Base-by-base conservation (phyloP, 2,888 invertebrate genomes). In the Dioctria rufipes region DNA sequence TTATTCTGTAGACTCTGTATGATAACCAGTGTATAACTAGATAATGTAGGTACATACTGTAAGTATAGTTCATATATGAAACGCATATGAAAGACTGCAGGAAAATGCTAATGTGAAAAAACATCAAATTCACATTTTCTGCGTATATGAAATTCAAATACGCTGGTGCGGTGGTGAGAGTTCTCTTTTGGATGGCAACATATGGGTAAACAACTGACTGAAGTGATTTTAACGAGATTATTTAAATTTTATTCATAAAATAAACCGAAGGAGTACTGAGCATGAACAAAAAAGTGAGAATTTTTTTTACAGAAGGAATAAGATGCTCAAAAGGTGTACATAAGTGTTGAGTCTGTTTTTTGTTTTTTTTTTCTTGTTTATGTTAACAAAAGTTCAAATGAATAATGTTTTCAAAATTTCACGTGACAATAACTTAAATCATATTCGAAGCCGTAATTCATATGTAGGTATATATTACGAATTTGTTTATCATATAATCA, bases 101-200 rank as follows among this genome's bases (percentile, higher is more conserved):
- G 71, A 71, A 42, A 63, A 80, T 80, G 80, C 80, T 61, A 80
- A 80, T 80, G 49, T 61, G 42, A 37, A 71, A 54, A 80, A 71
- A 49, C 71, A 80, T 80, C 73, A 80, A 80, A 80, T 80, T 80
- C 71, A 51, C 80, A 80, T 80, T 73, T 80, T 80, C 60, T 61
- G 43, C 46, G 71, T 71, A 71, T 80, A 71, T 80, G 71, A 80
- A 80, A 80, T 80, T 80, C 80, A 80, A 80, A 80, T 80, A 65
- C 61, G 40, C 46, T 25, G 25, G 25, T 49, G 80, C 2, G 25
- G 25, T 49, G 80, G 37, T 65, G 63, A 49, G 73, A 71, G 51
- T 69, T 40, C 51, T 73, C 46, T 63, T 2, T 37, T 73, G 3
- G 8, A 25, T n/a, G 80, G 73, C 51, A 80, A 80, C 80, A 80